A percentile compares a stretch with the other conserved stretches of the same genome.
Evolutionary conservation across 2,113 vertebrate genomes (phyloP).

Genomic region (Tragelaphus imberbis): DNA sequence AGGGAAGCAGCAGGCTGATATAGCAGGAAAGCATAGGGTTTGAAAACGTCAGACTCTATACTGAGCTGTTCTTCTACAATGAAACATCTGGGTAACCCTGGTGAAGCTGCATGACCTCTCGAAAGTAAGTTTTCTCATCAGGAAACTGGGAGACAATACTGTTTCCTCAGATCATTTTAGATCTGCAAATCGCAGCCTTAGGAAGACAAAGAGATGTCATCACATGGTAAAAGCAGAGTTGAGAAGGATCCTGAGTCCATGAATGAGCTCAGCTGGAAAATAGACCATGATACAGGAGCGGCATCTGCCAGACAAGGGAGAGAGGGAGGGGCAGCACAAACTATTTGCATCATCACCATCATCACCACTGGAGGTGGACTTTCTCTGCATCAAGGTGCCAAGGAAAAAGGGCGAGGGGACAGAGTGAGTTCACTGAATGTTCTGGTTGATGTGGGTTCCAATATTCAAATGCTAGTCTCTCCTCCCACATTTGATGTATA

Average conservation of each 20-base stretch:
- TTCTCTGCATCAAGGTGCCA: background rate
- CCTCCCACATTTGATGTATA: background rate
- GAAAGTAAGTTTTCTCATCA: background rate
- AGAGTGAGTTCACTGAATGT: background rate
- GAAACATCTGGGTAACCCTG: background rate
- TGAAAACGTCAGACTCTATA: background rate
- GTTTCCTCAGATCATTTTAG: background rate
- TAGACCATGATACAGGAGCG: rapidly evolving
- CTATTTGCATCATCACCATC: rapidly evolving
- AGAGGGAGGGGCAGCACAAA: background rate
- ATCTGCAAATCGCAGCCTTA: background rate
- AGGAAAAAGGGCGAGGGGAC: rapidly evolving
- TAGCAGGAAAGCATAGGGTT: background rate
- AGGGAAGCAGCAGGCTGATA: background rate
- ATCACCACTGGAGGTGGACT: background rate
- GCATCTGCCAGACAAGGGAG: background rate
- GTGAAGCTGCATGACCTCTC: background rate
- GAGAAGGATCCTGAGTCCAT: background rate
- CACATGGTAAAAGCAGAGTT: background rate
- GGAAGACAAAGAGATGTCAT: background rate
- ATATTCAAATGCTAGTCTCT: background rate
- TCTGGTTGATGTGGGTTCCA: background rate
- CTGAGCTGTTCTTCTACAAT: background rate
- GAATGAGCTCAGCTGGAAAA: background rate
- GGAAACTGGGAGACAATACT: background rate